Percentiles rank a stretch among this genome's conserved stretches.
Evolutionary conservation across 2,797 vertebrate genomes (phyloP).

Genomic region (Labroides dimidiatus): DNA sequence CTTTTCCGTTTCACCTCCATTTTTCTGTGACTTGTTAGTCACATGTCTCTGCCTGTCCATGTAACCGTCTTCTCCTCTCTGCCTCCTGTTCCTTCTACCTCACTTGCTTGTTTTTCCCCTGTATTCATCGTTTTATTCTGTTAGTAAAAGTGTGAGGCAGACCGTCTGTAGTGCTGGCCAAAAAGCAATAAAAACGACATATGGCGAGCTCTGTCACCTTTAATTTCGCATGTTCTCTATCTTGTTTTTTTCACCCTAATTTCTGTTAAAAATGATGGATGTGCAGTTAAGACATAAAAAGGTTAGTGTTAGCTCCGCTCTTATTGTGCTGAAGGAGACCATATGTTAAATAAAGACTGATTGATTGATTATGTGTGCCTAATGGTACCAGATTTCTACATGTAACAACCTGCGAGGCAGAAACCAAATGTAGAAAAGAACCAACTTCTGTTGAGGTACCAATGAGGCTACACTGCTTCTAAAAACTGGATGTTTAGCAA

Average conservation of each 20-base stretch:
- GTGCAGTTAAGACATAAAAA: too few relatives aligned
- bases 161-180: slow-evolving; percentile 50
- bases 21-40: slow-evolving; percentile 7
- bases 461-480: too few relatives aligned
- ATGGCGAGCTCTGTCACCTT: slow-evolving; percentile 20
- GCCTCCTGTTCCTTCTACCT: neutral
- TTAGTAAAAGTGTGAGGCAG: slow-evolving; percentile 15
- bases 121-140: slow-evolving; percentile 31
- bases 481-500: neutral
- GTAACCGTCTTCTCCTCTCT: neutral
- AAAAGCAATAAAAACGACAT: slow-evolving; percentile 9
- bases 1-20: neutral
- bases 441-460: too few relatives aligned
- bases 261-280: neutral
- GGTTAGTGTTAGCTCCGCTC: too few relatives aligned
- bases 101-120: slow-evolving; percentile 24
- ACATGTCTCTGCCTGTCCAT: slow-evolving; percentile 11
- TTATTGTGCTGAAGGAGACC: too few relatives aligned
- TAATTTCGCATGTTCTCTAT: neutral
- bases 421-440: too few relatives aligned
- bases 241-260: neutral
- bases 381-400: neutral
- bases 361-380: too few relatives aligned
- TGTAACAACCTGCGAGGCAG: too few relatives aligned
- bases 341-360: too few relatives aligned